A percentile compares a stretch with the other conserved stretches of the same genome.
Evolutionary conservation across 2,888 invertebrate species (phyloP).

Genomic region (Odontothrips loti): DNA sequence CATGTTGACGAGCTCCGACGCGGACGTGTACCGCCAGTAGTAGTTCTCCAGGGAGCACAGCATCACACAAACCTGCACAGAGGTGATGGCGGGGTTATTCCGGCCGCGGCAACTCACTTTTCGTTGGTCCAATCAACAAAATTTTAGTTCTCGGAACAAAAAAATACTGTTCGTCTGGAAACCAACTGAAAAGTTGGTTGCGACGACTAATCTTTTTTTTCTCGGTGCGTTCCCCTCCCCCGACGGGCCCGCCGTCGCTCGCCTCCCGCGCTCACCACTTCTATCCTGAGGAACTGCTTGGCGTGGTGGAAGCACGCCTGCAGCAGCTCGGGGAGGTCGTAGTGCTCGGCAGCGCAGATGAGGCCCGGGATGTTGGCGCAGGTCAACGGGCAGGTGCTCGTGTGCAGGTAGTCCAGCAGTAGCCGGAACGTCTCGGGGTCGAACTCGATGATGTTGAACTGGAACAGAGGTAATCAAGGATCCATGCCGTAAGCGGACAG

Average conservation of each 20-base stretch:
- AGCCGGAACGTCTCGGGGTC: slow-evolving; percentile 91
- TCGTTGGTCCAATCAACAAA: too few relatives aligned
- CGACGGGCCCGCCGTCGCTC: too few relatives aligned
- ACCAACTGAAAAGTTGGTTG: too few relatives aligned
- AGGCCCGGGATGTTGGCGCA: slow-evolving; percentile 89
- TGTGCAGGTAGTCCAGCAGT: slow-evolving; percentile 85
- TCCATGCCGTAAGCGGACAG: too few relatives aligned
- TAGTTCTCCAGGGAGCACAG: slow-evolving; percentile 88
- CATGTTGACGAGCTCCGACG: slow-evolving; percentile 90
- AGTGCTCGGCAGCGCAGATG: slow-evolving; percentile 91
- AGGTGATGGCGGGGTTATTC: too few relatives aligned
- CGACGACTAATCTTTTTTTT: too few relatives aligned
- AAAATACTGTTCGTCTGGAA: too few relatives aligned
- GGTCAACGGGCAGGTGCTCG: slow-evolving; percentile 85
- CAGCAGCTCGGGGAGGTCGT: slow-evolving; percentile 84
- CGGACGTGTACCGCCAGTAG: slow-evolving; percentile 92
- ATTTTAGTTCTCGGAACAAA: too few relatives aligned
- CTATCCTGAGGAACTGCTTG: slow-evolving; percentile 86
- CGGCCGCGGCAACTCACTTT: too few relatives aligned
- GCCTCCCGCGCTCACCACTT: slow-evolving; percentile 61
- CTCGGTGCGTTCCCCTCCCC: too few relatives aligned
- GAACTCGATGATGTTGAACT: slow-evolving; percentile 92
- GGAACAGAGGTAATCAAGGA: too few relatives aligned
- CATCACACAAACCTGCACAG: slow-evolving; percentile 77
- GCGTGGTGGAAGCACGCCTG: slow-evolving; percentile 95